Base-by-base conservation (phyloP, 1,140 invertebrate genomes). In the Colletes gigas region DNA sequence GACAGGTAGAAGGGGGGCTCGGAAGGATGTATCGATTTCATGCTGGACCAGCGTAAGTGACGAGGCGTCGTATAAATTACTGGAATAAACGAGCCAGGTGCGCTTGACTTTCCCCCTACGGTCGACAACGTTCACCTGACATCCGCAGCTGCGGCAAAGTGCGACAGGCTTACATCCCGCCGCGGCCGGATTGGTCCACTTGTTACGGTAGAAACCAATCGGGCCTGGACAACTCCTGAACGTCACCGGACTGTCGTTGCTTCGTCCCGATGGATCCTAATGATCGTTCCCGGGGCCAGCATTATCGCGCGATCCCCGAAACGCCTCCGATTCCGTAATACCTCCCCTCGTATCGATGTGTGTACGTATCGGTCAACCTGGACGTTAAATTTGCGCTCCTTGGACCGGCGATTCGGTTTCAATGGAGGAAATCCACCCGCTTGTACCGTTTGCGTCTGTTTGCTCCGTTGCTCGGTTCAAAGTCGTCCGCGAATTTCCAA, bases 41-140 rank as follows among this genome's bases (percentile, higher is more conserved):
- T 15, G 17, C 41, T 52, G 71, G 44, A 66, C 59, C 50, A 7
- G 65, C 72, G 63, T 82, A 70, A 72, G 74, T 85, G 79, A 85
- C 73, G 83, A 77, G 63, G 69, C 68, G 79, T 76, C 78, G 82
- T 85, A 85, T 85, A 85, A 85, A 85, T 85, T 85, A 85, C 78
- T 57, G 54, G 73, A 84, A 82, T 85, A 85, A 85, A 85, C 83
- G 79, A 76, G 74, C 65, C 84, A 85, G 83, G 70, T 85, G 84
- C 50, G 73, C 79, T 71, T 85, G 84, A 85, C 84, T 85, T 83
- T 54, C 59, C 55, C 81, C 66, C 72, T 74, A 60, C 44, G 54
- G 69, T 50, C 76, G 76, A 81, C 77, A 73, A 50, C 67, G 72
- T 75, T 85, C 82, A 81, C 73, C 79, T 85, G 84, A 85, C 84